Base-by-base conservation (phyloP, 1,140 invertebrate species). In the Fopius arisanus region DNA sequence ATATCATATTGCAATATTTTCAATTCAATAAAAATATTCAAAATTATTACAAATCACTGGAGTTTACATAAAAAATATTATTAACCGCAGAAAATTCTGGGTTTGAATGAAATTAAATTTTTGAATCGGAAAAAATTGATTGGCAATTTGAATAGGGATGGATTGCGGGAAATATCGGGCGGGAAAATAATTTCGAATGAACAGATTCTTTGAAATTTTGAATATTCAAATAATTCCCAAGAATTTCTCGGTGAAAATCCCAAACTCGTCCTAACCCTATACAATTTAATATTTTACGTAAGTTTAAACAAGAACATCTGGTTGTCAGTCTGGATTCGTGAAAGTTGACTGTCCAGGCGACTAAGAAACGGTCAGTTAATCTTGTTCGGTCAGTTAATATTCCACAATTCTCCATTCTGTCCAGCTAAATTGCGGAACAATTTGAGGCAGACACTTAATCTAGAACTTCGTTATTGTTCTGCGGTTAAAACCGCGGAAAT, bases 291-390 rank as follows among this genome's bases (percentile, higher is more conserved):
- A 74, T 77, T 85, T 86, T 84, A 86, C 78, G 81, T 84, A 86
- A 86, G 83, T 75, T 72, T 63, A 67, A 63, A 67, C 65, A 72
- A 78, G 78, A 83, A 79, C 81, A 85, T 84, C 83, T 86, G 80
- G 83, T 77, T 72, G 75, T 80, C 80, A 73, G 69, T 77, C 82
- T 75, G 48, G 67, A 62, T 37, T 74, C 81, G 85, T 85, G 85
- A 86, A 86, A 86, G 85, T 85, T 77, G 85, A 81, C 77, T 73
- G 62, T 40, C 59, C 31, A 41, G 54, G 62, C 40, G 29, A 62
- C 69, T 73, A 75, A 79, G 79, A 76, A 85, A 85, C 80, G 84
- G 82, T 84, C 83, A 84, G 84, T 85, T 85, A 82, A 84, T 82
- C 81, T 78, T 72, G 79, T 76, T 79, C 72, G 73, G 67, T 78